Base-by-base conservation (phyloP, 1,140 invertebrate genomes). In the Macrostomum lignano region DNA sequence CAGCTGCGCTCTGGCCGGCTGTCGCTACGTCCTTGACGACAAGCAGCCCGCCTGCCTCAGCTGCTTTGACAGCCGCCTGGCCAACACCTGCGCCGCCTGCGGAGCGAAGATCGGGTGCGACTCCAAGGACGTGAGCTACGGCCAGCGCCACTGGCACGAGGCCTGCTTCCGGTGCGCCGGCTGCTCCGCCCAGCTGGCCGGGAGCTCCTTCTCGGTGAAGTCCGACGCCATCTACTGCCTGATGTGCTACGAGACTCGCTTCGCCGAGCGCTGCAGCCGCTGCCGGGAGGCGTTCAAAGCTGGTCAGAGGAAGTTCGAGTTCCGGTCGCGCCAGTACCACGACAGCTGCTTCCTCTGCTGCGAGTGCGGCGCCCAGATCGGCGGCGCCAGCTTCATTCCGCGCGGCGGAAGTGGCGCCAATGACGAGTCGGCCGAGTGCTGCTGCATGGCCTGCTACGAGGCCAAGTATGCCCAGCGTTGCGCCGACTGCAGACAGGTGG, bases 171-270 rank as follows among this genome's bases (percentile, higher is more conserved):
- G 74, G 31, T 93, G 84, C 66, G 84, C 74, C 38, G 67, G 88
- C 57, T 93, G 84, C 65, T 69, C 71, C 52, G 74, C 72, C 32
- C 76, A 73, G 38, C 62, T 93, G 49, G 79, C 82, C 35, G 82
- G 82, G 13, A 76, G 84, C 57, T 70, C 79, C 46, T 93, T 93
- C 62, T 88, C 82, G 24, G 81, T 74, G 38, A 50, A 79, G 48
- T 82, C 93, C 48, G 82, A 91, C 47, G 86, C 88, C 59, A 79
- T 82, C 0, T 93, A 86, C 59, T 93, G 84, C 61, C 77, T 78
- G 29, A 76, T 86, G 26, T 93, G 84, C 62, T 93, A 84, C 52
- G 81, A 78, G 22, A 78, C 86, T 50, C 62, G 88, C 28, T 93
- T 91, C 58, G 79, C 82, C 33, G 91, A 91, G 61, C 66, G 79